Evolutionary conservation across 2,888 invertebrate species (phyloP), one percentile per base, ranked within the genome.

Genomic region (Metalampra italica): DNA sequence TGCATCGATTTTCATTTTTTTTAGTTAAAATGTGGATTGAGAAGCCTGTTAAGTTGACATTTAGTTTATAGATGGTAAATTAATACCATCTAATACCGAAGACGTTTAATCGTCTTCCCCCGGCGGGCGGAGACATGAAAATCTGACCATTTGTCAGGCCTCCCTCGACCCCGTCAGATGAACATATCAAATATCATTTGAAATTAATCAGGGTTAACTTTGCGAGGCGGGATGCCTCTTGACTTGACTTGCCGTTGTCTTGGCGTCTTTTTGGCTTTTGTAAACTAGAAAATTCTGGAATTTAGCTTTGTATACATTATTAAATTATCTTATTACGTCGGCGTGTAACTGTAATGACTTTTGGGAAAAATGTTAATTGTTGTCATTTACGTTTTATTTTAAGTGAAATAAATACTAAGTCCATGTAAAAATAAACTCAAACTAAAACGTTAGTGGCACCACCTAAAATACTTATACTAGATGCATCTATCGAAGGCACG

Each of bases 121-220:
- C 55, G 57, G 47, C 52, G 54, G 59, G 55, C 57, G 59, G 53
- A 62, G 63, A 74, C 77, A 79, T 68, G 78, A 80, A 78, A 81
- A 81, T 82, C 82, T 77, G 71, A 71, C 76, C 79, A 85, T 88
- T 87, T 80, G 83, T 87, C 82, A 77, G 75, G 58, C 61, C 69
- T 76, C 78, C 78, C 84, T 62, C 62, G 66, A 58, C 62, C 62
- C 71, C 68, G 72, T 78, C 80, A 78, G 78, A 80, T 64, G 75
- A 78, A 82, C 80, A 74, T 85, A 86, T 86, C 84, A 83, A 84
- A 85, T 85, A 79, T 84, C 84, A 83, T 75, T 79, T 61, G 77
- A 82, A 82, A 86, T 86, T 84, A 84, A 85, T 86, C 82, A 78
- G 65, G 65, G 66, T 64, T 54, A 54, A 54, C 55, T 56, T 64